Base-by-base conservation (phyloP, 2,797 vertebrate genomes). In the Labroides dimidiatus region DNA sequence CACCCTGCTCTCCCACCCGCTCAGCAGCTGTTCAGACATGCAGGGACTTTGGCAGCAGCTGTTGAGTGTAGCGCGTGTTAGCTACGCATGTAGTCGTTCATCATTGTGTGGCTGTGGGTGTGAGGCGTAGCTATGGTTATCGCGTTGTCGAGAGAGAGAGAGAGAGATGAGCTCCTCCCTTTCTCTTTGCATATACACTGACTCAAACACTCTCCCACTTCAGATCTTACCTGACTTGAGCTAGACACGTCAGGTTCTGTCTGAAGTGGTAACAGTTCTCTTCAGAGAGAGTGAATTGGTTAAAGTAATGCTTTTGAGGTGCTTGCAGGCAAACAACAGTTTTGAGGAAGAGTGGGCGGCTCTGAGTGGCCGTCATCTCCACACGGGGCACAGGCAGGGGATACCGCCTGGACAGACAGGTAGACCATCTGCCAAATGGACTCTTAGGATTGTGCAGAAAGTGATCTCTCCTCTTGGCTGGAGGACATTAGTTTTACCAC, bases 301-400 rank as follows among this genome's bases (percentile, higher is more conserved):
- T 75, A 30, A 88, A 93, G 81, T 69, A 54, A 97, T 98, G 96
- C 85, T 91, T 45, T 76, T 96, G 84, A 95, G 91, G 75, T 95
- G 93, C 77, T 83, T 96, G 2, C 92, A 93, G 78, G 93, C 94
- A 77, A 93, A 88, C 65, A 92, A 87, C 85, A 94, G 91, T 91
- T 97, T 96, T 79, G 94, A 95, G 62, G 93, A 94, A 76, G 95
- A 96, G 45, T 89, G 93, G 88, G 68, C 83, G 4, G 81, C 69
- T 14, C 76, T 93, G 41, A 91, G 87, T 36, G 71, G 90, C 70
- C 88, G 50, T 69, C 90, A 69, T 65, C 86, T 89, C 7, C 83
- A 69, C 1, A 60, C 90, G 43, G 91, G 88, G 19, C 71, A 91
- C 0, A 87, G 84, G 52, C 80, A 86, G 44, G 60, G 43, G 20